Percentiles rank a stretch among this genome's conserved stretches.
phyloP scores from a whole-genome alignment of 2,113 vertebrate genomes.

The Tetrao urogallus region DNA sequence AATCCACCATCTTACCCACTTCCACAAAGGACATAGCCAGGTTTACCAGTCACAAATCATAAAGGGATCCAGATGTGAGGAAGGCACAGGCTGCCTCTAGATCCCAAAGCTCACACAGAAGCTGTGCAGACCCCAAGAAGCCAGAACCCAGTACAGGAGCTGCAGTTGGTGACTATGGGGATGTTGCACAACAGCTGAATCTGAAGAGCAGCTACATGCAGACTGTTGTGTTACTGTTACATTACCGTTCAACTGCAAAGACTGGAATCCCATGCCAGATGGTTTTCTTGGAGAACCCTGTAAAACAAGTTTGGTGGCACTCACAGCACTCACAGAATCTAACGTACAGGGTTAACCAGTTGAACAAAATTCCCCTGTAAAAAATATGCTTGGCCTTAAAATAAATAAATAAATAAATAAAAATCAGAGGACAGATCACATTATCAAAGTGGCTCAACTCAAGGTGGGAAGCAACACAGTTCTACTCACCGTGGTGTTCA shows the following conservation, averaged over 20 bases:
- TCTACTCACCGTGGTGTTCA: background rate
- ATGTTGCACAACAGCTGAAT: background rate
- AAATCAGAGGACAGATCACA: background rate
- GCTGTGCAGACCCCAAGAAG: background rate
- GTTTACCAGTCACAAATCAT: background rate
- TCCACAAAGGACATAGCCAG: background rate
- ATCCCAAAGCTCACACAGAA: background rate
- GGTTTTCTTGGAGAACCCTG: constrained; percentile 43
- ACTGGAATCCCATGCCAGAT: background rate
- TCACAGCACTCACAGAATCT: background rate
- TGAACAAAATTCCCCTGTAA: background rate
- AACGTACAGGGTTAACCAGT: background rate
- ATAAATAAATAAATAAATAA: background rate
- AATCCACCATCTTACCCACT: background rate
- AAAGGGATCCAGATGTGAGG: background rate
- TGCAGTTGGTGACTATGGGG: background rate
- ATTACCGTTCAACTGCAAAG: background rate
- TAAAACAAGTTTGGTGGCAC: constrained; percentile 52
- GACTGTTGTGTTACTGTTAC: background rate
- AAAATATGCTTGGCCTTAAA: background rate
- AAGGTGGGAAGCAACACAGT: background rate
- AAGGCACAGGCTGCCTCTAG: background rate
- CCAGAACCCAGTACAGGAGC: background rate
- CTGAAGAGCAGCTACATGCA: background rate
- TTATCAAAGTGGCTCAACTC: background rate